Evolutionary conservation across 2,888 invertebrate genomes (phyloP), one percentile per base, ranked within the genome.

Genomic region (Linyphia triangularis): DNA sequence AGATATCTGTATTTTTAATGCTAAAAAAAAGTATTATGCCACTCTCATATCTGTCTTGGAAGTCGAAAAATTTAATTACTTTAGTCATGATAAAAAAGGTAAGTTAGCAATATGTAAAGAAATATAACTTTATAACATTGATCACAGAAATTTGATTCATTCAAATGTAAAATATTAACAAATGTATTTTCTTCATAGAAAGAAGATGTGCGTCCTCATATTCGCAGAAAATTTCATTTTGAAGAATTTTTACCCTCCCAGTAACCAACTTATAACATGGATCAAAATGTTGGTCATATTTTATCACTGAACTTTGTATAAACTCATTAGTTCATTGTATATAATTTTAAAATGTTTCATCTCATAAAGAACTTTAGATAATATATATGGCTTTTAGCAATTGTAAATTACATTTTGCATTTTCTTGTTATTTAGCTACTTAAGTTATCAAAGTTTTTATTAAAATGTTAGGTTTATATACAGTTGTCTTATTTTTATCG

Each of bases 131-230:
- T 4, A 33, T 33, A 33, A 4, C 33, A 33, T 33, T 33, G n/a
- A n/a, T n/a, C 9, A 33, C 6, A 16, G 2, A 24, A 40, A 40
- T 40, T 40, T 40, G 10, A 10, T 4, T 3, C 30, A 67, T 65
- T 10, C 6, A 9, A 33, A 33, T 33, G 33, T 33, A n/a, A n/a
- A n/a, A n/a, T n/a, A n/a, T n/a, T n/a, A n/a, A n/a, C n/a, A n/a
- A n/a, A n/a, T n/a, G n/a, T 19, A 19, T 57, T 57, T 70, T 85
- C 89, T 90, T 91, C 91, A 77, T 94, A 97, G 96, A 96, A 96
- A 92, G 96, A 96, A 92, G 98, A 98, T 93, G 98, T 98, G 0
- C 95, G 98, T 90, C 98, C 98, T 1, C 96, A 96, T 93, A 97
- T 98, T 91, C 94, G 97, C 88, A 96, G 97, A 91, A 96, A 96